A percentile compares a stretch with the other conserved stretches of the same genome.
Evolutionary conservation across 2,888 invertebrate species (phyloP).

Genomic region (Lasiommata megera): DNA sequence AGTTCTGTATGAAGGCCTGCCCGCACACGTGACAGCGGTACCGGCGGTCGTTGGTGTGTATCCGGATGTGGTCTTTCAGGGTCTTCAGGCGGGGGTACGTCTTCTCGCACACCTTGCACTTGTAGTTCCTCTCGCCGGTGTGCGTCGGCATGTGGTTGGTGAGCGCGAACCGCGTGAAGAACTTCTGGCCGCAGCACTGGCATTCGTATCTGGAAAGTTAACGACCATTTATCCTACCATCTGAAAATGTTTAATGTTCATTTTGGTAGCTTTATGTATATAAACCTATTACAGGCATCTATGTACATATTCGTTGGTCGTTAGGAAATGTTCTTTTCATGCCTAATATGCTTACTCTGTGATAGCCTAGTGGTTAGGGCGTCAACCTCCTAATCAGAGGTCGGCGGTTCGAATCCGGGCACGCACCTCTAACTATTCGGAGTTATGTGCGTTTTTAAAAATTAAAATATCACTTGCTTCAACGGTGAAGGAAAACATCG

Average conservation of each 20-base stretch:
- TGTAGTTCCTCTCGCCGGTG: conserved; percentile 67
- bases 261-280: too few species aligned
- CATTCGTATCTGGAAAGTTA: conserved; percentile 60
- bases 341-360: too few species aligned
- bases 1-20: conserved; percentile 72
- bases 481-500: too few species aligned
- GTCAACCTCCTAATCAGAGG: too few species aligned
- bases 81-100: conserved; percentile 67
- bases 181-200: conserved; percentile 67
- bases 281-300: too few species aligned
- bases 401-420: too few species aligned
- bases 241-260: not conserved
- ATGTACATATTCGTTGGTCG: too few species aligned
- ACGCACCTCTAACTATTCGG: too few species aligned
- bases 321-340: too few species aligned
- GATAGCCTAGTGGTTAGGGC: too few species aligned
- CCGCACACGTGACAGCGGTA: conserved; percentile 59
- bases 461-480: too few species aligned
- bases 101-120: conserved; percentile 68
- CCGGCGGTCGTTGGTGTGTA: conserved; percentile 65
- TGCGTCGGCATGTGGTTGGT: conserved; percentile 74
- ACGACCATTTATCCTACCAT: not conserved
- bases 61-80: conserved; percentile 64
- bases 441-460: too few species aligned
- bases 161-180: conserved; percentile 68